Evolutionary conservation across 2,888 invertebrate species (phyloP), one percentile per base, ranked within the genome.

Genomic region (Eustalomyia histrio): DNA sequence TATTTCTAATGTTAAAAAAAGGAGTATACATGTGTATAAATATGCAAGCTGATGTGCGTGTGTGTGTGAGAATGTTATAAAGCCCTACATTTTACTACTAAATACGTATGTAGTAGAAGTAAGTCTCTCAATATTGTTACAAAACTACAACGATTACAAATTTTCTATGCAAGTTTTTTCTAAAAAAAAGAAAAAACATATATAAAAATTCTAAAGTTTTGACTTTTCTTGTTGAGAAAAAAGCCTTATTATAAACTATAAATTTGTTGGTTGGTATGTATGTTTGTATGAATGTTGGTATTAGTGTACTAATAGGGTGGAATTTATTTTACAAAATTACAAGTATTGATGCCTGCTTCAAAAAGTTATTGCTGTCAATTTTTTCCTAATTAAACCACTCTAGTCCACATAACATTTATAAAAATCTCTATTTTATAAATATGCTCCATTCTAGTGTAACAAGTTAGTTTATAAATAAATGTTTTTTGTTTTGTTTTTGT

Each of bases 181-280:
- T 6, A 6, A 43, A 57, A 17, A 21, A 21, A 21, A 21, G 4
- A 21, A 21, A 21, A 3, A 12, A 53, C n/a, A n/a, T n/a, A n/a
- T n/a, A n/a, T n/a, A n/a, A 53, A 58, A 67, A 78, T 64, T 60
- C 58, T 24, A 58, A 65, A 78, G 65, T 65, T 72, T 55, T 78
- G 71, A 72, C 71, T 78, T 78, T 78, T 58, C 68, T 68, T 78
- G 65, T 65, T 60, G 33, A 78, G 76, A n/a, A 47, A 72, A 67
- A 76, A 72, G 53, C 65, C 76, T 76, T 65, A 78, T 71, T 78
- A 78, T 72, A 65, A 78, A 78, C 65, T 76, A 69, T 57, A 64
- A 68, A 47, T 71, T 76, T 65, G 52, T 33, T 16, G n/a, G 24
- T 47, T 29, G 0, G 21, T 21, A 16, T 57, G 10, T 10, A 2